Conservation (phyloP, 2,888 invertebrate species). For the Marronus borbonicus region DNA sequence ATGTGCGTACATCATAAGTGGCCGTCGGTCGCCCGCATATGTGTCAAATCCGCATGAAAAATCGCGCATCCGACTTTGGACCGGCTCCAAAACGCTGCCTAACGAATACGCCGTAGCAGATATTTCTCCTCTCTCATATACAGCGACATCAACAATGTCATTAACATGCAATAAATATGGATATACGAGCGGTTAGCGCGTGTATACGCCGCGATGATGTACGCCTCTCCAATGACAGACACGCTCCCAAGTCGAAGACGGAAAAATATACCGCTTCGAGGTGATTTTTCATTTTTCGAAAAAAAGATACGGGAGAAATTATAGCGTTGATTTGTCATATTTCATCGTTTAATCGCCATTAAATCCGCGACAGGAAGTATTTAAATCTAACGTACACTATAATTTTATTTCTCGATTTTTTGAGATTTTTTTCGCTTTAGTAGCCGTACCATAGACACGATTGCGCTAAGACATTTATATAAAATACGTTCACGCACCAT, state of each 20-base stretch:
- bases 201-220: neutral
- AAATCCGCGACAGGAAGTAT: neutral
- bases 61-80: conserved; percentile 32
- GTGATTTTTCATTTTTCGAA: neutral
- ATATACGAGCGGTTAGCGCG: neutral
- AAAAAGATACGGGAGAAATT: neutral
- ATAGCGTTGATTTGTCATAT: neutral
- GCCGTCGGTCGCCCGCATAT: neutral
- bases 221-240: conserved; percentile 1
- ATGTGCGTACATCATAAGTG: conserved; percentile 2
- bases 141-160: conserved; percentile 37
- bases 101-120: conserved; percentile 27
- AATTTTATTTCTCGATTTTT: neutral
- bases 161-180: conserved; percentile 42
- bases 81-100: conserved; percentile 18
- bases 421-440: neutral
- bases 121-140: conserved; percentile 23
- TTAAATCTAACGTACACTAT: neutral
- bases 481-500: conserved; percentile 13
- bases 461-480: neutral
- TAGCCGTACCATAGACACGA: neutral
- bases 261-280: neutral
- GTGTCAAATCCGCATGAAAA: conserved; percentile 27
- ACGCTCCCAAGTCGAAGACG: neutral
- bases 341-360: neutral